These are phyloP conservation scores for Ptychobarbus kaznakovi DNA, from an alignment of 2,797 vertebrate species.

Conservation along the genomic window DNA sequence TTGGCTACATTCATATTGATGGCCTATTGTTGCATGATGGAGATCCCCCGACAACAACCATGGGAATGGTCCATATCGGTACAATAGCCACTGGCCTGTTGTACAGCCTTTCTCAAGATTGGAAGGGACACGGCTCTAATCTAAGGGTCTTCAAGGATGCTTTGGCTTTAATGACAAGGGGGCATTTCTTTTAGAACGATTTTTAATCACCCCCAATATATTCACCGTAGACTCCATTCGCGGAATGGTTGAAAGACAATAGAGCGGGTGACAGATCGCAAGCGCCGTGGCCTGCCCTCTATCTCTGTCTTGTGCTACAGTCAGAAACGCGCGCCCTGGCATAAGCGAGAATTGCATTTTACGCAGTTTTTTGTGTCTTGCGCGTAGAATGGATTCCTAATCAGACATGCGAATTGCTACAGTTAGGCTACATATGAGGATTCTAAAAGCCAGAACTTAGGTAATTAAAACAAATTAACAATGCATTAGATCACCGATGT, in stretches of 20 bases:
- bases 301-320: conserved; percentile 50
- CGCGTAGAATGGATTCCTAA: neutral
- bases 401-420: neutral
- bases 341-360: neutral
- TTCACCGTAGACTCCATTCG: conserved; percentile 72
- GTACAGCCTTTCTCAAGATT: conserved; percentile 2
- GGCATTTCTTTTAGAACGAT: conserved; percentile 70
- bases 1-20: neutral
- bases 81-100: neutral
- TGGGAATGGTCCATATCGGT: neutral
- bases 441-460: neutral
- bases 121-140: neutral
- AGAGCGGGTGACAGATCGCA: conserved; percentile 63
- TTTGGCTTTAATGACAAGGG: conserved; percentile 72
- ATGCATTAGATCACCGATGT: neutral
- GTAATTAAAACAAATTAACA: neutral
- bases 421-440: neutral
- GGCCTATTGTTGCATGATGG: neutral
- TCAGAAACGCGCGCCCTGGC: neutral
- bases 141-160: conserved; percentile 57
- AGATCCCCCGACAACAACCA: conserved; percentile 17
- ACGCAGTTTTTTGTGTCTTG: neutral
- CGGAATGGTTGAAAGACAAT: conserved; percentile 74
- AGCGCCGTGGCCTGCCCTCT: conserved; percentile 70
- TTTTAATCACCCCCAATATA: conserved; percentile 69